Percentiles rank a stretch among this genome's conserved stretches.
Conservation (phyloP, 2,888 invertebrate genomes). For the Acronicta aceris region DNA sequence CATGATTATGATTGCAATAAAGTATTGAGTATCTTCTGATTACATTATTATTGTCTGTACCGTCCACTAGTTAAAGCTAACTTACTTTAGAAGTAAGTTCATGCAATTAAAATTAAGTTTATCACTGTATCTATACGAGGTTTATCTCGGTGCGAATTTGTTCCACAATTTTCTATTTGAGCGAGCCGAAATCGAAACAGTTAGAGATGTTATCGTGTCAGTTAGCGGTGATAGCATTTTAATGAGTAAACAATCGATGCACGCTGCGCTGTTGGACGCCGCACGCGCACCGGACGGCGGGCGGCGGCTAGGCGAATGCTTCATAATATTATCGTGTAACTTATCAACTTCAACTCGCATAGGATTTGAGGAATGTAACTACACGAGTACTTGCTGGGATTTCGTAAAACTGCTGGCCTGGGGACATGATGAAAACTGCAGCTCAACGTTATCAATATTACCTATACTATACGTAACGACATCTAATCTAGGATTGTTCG, state of each 20-base stretch:
- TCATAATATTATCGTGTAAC: slow-evolving; percentile 4
- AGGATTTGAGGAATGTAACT: slow-evolving; percentile 27
- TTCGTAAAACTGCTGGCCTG: background rate
- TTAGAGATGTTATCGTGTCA: slow-evolving; percentile 84
- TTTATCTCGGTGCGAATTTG: slow-evolving; percentile 65
- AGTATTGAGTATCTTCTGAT: too few species aligned
- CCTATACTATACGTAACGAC: too few species aligned
- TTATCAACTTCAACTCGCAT: slow-evolving; percentile 11
- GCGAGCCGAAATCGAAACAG: slow-evolving; percentile 72
- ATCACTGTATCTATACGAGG: slow-evolving; percentile 10
- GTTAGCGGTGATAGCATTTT: slow-evolving; percentile 87
- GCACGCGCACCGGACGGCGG: slow-evolving; percentile 73
- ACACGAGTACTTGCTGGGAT: background rate
- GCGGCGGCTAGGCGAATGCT: slow-evolving; percentile 20
- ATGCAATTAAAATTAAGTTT: background rate
- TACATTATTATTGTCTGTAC: too few species aligned
- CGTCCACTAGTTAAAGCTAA: too few species aligned
- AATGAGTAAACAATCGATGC: slow-evolving; percentile 90
- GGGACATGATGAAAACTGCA: too few species aligned
- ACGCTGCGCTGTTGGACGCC: slow-evolving; percentile 85
- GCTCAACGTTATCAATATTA: too few species aligned
- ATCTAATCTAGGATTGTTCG: too few species aligned
- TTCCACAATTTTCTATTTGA: slow-evolving; percentile 71
- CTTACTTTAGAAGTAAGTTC: background rate
- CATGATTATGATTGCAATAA: too few species aligned